These are phyloP conservation scores for Drosophila dunni DNA, from an alignment of 1,140 invertebrate species.

Conservation along the genomic window DNA sequence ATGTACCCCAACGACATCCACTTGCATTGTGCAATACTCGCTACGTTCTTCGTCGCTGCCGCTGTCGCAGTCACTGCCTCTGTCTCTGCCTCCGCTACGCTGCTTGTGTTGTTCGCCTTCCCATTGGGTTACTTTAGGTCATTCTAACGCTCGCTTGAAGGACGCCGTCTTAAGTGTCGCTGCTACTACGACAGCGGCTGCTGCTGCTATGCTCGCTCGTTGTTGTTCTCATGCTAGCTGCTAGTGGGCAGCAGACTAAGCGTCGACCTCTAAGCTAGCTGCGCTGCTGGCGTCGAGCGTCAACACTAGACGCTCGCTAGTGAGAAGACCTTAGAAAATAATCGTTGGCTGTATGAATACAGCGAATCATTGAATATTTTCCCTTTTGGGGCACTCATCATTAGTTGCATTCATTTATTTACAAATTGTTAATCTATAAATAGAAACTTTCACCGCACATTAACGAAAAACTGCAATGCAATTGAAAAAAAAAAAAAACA, in stretches of 20 bases:
- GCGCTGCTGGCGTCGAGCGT: slow-evolving; percentile 44
- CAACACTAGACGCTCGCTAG: slow-evolving; percentile 36
- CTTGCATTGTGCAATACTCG: slow-evolving; percentile 35
- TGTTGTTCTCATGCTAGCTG: slow-evolving; percentile 9
- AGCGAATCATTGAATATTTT: slow-evolving; percentile 18
- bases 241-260: slow-evolving; percentile 2
- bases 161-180: slow-evolving; percentile 53
- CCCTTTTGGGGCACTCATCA: slow-evolving; percentile 13
- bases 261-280: slow-evolving; percentile 43
- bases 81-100: slow-evolving; percentile 25
- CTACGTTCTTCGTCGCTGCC: slow-evolving; percentile 32
- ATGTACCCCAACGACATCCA: slow-evolving; percentile 9
- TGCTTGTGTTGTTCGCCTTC: slow-evolving; percentile 46
- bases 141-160: slow-evolving; percentile 77
- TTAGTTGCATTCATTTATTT: slow-evolving; percentile 11
- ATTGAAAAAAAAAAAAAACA: background rate
- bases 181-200: slow-evolving; percentile 29
- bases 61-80: slow-evolving; percentile 6
- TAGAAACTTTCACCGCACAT: slow-evolving; percentile 44
- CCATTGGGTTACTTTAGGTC: slow-evolving; percentile 80
- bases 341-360: background rate
- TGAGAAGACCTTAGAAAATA: slow-evolving; percentile 8
- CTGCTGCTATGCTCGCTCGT: slow-evolving; percentile 9
- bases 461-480: slow-evolving; percentile 26
- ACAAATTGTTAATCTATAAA: slow-evolving; percentile 19